phyloP scores from a whole-genome alignment of 1,140 invertebrate species.

The Hylaeus anthracinus region DNA sequence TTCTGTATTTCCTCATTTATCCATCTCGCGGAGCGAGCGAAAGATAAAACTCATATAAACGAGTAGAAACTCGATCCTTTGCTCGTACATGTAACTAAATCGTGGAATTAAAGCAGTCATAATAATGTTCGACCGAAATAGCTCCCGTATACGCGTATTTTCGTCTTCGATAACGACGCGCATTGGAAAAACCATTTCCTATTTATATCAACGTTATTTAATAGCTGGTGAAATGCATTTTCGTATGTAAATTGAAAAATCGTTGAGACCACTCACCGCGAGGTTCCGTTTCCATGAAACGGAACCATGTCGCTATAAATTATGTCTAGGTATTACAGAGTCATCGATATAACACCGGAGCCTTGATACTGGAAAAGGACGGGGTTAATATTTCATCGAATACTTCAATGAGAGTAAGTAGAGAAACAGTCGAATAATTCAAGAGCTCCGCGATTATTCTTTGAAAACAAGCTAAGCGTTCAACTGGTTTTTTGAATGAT shows the following conservation, averaged over 20 bases:
- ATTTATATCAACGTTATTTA: not conserved
- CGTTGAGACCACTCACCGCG: not conserved
- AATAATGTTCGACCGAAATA: too few species aligned
- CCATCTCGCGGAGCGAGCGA: too few species aligned
- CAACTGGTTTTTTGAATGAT: not conserved
- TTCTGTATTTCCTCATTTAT: too few species aligned
- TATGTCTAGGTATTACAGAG: conserved; percentile 5
- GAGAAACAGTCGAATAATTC: not conserved
- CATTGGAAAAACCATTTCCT: not conserved
- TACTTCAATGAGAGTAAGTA: not conserved
- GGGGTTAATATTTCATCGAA: conserved; percentile 15
- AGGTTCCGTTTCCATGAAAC: not conserved
- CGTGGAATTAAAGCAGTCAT: too few species aligned
- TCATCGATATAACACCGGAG: conserved; percentile 16
- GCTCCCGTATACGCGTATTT: not conserved
- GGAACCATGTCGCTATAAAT: conserved; percentile 30
- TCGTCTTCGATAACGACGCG: not conserved
- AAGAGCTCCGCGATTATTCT: not conserved
- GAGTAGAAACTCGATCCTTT: too few species aligned
- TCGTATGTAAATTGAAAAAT: conserved; percentile 11
- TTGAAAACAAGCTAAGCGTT: not conserved
- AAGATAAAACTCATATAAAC: too few species aligned
- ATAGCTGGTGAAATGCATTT: not conserved
- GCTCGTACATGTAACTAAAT: too few species aligned
- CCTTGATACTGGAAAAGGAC: not conserved